These are phyloP conservation scores for Gryllus bimaculatus DNA, from an alignment of 1,140 invertebrate species.

Conservation along the genomic window DNA sequence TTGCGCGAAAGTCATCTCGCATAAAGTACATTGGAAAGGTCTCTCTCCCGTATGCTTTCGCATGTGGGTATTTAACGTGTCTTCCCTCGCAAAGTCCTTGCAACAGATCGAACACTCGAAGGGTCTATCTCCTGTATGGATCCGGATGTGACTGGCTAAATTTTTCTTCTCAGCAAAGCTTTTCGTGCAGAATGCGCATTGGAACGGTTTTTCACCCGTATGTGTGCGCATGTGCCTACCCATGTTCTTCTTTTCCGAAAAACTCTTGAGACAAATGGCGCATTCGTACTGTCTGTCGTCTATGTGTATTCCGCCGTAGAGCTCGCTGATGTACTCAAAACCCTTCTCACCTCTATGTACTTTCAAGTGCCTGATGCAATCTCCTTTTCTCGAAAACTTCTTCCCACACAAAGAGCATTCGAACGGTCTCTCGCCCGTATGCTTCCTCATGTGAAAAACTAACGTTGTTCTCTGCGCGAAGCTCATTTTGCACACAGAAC, in stretches of 20 bases:
- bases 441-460: neutral
- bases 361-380: neutral
- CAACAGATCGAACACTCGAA: neutral
- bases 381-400: neutral
- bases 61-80: neutral
- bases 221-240: slow-evolving; percentile 5
- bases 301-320: no score
- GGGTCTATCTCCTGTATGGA: slow-evolving; percentile 7
- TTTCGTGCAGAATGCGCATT: neutral
- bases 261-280: neutral
- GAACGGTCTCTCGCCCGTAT: neutral
- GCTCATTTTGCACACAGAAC: neutral
- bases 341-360: neutral
- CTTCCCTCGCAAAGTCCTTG: neutral
- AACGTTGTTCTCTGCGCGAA: neutral
- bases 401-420: neutral
- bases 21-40: neutral
- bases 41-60: neutral
- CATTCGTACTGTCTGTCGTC: neutral
- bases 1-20: neutral
- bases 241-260: neutral
- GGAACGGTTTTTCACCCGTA: slow-evolving; percentile 6
- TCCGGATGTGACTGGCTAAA: neutral
- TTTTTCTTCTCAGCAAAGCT: neutral
- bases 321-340: no score